Base-by-base conservation (phyloP, 2,888 invertebrate genomes). In the Epistrophe eligans region DNA sequence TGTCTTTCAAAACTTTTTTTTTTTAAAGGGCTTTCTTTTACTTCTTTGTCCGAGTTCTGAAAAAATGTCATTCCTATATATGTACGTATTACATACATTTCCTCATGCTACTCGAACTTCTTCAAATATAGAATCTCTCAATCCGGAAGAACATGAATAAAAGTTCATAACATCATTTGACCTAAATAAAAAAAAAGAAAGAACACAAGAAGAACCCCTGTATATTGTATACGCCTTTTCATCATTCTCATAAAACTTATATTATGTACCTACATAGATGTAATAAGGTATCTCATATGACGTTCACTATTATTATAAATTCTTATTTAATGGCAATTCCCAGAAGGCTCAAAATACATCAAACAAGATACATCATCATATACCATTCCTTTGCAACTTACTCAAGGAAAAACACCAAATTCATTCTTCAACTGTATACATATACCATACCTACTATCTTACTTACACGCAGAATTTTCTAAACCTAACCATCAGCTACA, bases 381-480 rank as follows among this genome's bases (percentile, higher is more conserved):
- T 60, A 55, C 32, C 64, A 11, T 40, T 24, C 35, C 28, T 28
- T 24, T 40, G n/a, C 24, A 50, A 40, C 55, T 40, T 40, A 55
- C 15, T 55, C 24, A 1, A 60, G 13, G 9, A 67, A 13, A 67
- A 50, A 35, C 70, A 74, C 50, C 64, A 52, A 72, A 71, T 72
- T 55, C 73, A 70, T 79, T 79, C 48, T 70, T 62, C 66, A 70
- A 58, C 70, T 19, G 6, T 60, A 17, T 19, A 38, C 0, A 32
- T 24, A 24, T 24, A 32, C 32, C 5, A 6, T n/a, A 58, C 17
- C 11, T 28, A 32, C 32, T n/a, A 35, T 9, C 35, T 35, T 28
- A 55, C 67, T 50, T n/a, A 55, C 67, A 73, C 73, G 58, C 45
- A 83, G 13, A 50, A 58, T 43, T 57, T 70, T 74, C 55, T 35